phyloP scores from a whole-genome alignment of 2,797 vertebrate species.

The Melanotaenia boesemani region DNA sequence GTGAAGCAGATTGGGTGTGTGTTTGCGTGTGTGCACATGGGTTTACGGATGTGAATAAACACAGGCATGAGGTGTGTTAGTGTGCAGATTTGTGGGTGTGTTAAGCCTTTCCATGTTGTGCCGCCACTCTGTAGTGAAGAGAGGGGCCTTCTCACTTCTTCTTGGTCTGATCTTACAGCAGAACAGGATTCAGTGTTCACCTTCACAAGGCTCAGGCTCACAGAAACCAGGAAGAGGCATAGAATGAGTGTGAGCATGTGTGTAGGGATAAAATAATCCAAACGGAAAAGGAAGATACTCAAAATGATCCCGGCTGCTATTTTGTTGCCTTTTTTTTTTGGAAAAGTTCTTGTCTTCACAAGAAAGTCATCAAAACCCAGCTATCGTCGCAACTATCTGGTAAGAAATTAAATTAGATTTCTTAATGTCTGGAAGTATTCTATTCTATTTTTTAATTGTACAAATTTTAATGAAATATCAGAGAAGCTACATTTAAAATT shows the following conservation, averaged over 20 bases:
- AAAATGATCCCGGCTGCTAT: conserved; percentile 1
- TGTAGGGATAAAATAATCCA: conserved; percentile 15
- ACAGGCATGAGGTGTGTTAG: conserved; percentile 42
- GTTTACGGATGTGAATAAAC: conserved; percentile 50
- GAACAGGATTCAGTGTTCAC: conserved; percentile 71
- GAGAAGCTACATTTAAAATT: neutral
- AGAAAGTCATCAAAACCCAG: conserved; percentile 28
- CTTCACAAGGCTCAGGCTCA: conserved; percentile 60
- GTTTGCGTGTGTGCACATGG: conserved; percentile 50
- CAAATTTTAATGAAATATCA: neutral
- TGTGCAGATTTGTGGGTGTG: conserved; percentile 48
- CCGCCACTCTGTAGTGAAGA: conserved; percentile 73
- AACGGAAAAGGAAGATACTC: conserved; percentile 11
- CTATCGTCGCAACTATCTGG: conserved; percentile 42
- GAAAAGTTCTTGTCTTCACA: conserved; percentile 47
- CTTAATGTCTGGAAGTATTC: conserved; percentile 8
- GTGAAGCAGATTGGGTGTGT: conserved; percentile 74
- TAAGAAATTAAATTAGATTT: conserved; percentile 61
- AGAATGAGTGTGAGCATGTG: conserved; percentile 28
- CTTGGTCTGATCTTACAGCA: conserved; percentile 72
- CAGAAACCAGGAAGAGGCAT: conserved; percentile 40
- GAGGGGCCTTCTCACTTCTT: conserved; percentile 81
- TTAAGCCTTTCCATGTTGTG: conserved; percentile 64
- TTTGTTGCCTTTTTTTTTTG: conserved; percentile 10
- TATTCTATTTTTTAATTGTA: neutral